Evolutionary conservation across 1,140 invertebrate genomes (phyloP).

Genomic region (Luehdorfia chinensis): DNA sequence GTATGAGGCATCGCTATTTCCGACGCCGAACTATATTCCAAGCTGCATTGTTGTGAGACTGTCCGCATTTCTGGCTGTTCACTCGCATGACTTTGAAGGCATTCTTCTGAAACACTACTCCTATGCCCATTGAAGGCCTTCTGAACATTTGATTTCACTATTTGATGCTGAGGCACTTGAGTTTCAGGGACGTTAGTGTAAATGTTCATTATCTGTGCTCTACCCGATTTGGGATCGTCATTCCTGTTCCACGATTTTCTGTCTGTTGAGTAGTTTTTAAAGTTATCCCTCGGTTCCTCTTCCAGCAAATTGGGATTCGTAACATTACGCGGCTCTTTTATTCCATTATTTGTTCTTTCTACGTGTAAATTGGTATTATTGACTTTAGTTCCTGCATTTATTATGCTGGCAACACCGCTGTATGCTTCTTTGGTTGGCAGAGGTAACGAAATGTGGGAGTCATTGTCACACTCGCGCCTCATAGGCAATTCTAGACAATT

Average conservation of each 20-base stretch:
- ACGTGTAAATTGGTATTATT: slow-evolving; percentile 89
- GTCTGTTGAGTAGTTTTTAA: slow-evolving; percentile 71
- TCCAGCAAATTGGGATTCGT: slow-evolving; percentile 81
- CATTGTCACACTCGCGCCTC: slow-evolving; percentile 80
- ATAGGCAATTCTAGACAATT: slow-evolving; percentile 85
- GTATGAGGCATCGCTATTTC: slow-evolving; percentile 73
- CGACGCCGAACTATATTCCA: slow-evolving; percentile 68
- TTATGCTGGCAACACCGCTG: slow-evolving; percentile 80
- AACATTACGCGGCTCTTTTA: slow-evolving; percentile 64
- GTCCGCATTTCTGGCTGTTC: slow-evolving; percentile 72
- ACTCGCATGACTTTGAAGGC: slow-evolving; percentile 55
- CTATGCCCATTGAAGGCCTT: slow-evolving; percentile 55
- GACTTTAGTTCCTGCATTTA: slow-evolving; percentile 83
- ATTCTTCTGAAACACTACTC: slow-evolving; percentile 66
- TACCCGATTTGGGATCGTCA: slow-evolving; percentile 60
- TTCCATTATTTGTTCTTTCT: slow-evolving; percentile 77
- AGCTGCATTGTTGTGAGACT: slow-evolving; percentile 73
- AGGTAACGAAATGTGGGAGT: slow-evolving; percentile 77
- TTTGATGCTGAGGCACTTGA: slow-evolving; percentile 79
- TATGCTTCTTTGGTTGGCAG: slow-evolving; percentile 75
- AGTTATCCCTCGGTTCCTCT: slow-evolving; percentile 70
- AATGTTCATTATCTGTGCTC: slow-evolving; percentile 82
- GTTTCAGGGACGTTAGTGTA: slow-evolving; percentile 86
- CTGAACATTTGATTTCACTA: slow-evolving; percentile 65
- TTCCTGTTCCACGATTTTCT: slow-evolving; percentile 53